Conservation (phyloP, 2,797 vertebrate genomes). For the Oophaga sylvatica region DNA sequence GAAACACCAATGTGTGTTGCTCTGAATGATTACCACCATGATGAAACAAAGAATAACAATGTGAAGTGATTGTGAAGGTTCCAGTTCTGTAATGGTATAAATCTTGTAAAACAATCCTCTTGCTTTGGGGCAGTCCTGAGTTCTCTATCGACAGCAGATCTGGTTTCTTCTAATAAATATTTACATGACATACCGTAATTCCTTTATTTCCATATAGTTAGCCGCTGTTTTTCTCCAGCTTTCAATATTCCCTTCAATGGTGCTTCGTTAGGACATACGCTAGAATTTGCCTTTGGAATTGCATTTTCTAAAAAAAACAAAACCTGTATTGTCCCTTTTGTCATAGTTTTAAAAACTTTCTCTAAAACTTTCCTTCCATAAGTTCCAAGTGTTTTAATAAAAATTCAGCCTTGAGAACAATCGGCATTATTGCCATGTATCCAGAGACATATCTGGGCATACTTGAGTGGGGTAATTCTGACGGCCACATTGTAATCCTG, state of each 20-base stretch:
- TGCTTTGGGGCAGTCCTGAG: slow-evolving; percentile 15
- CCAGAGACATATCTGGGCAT: slow-evolving; percentile 96
- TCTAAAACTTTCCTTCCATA: background rate
- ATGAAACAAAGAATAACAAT: background rate
- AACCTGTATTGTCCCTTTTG: background rate
- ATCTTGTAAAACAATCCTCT: background rate
- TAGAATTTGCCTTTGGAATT: background rate
- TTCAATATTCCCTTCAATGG: background rate
- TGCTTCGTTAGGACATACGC: background rate
- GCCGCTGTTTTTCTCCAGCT: background rate
- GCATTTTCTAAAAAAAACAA: background rate
- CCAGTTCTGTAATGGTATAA: background rate
- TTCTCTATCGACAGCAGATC: background rate
- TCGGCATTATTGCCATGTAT: slow-evolving; percentile 84
- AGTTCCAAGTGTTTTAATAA: slow-evolving; percentile 22
- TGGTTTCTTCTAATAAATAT: slow-evolving; percentile 26
- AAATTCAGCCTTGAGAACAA: slow-evolving; percentile 79
- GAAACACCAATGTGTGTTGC: background rate
- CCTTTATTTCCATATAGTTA: slow-evolving; percentile 2
- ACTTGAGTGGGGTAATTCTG: slow-evolving; percentile 94
- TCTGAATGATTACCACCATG: background rate
- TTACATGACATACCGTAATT: background rate
- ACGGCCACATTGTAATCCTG: slow-evolving; percentile 98
- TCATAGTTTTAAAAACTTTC: background rate
- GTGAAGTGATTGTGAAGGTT: background rate